Evolutionary conservation across 2,888 invertebrate species (phyloP).

Genomic region (Gisinianus flammeolus): DNA sequence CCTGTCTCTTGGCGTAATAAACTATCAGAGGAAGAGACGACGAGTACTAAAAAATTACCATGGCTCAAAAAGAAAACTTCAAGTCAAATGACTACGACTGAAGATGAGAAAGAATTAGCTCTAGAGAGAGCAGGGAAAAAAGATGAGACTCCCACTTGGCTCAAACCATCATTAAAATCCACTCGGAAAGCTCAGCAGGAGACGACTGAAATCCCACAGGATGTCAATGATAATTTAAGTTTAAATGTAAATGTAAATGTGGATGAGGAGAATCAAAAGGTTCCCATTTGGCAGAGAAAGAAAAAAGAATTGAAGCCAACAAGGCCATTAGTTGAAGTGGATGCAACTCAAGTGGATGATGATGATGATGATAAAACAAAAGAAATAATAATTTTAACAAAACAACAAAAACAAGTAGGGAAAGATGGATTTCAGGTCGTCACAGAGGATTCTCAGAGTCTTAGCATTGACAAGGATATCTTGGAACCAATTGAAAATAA

Average conservation of each 20-base stretch:
- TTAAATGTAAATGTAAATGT: no score
- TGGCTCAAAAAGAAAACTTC: conserved; percentile 8
- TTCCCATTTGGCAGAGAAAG: conserved; percentile 38
- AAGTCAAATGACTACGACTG: background rate
- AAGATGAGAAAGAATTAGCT: background rate
- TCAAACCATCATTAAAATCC: conserved; percentile 33
- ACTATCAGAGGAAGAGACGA: conserved; percentile 2
- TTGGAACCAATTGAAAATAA: no score
- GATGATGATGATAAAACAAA: background rate
- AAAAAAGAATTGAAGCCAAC: conserved; percentile 32
- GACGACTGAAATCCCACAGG: conserved; percentile 9
- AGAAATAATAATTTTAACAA: background rate
- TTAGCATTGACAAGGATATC: no score
- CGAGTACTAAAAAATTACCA: background rate
- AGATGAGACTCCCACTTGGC: conserved; percentile 33
- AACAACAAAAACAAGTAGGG: no score
- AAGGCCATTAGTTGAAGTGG: no score
- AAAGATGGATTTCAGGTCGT: no score
- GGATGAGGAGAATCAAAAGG: conserved; percentile 36
- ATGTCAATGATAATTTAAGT: no score
- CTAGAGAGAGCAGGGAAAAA: background rate
- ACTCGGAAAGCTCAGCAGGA: conserved; percentile 22
- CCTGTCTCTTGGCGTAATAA: conserved; percentile 37
- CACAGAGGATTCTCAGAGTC: no score
- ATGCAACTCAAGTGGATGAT: background rate